Evolutionary conservation across 2,888 invertebrate genomes (phyloP).

Genomic region (Chouioia cunea): DNA sequence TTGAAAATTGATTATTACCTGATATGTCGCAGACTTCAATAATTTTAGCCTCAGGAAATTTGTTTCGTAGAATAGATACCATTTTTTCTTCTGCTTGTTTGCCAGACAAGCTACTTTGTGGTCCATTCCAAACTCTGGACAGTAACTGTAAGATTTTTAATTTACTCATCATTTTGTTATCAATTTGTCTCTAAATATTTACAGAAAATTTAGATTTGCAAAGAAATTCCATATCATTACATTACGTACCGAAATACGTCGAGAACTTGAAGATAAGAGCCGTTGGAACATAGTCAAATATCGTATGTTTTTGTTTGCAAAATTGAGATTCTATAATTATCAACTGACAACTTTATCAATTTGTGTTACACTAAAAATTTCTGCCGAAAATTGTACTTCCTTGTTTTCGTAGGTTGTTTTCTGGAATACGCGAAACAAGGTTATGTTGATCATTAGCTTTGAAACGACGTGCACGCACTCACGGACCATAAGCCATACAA

Average conservation of each 20-base stretch:
- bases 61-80: constrained; percentile 65
- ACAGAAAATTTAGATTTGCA: constrained; percentile 34
- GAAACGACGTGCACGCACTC: too few species aligned
- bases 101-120: constrained; percentile 58
- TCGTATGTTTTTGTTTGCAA: constrained; percentile 6
- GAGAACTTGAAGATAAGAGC: constrained; percentile 56
- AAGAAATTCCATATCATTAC: constrained; percentile 26
- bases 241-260: constrained; percentile 61
- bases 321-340: constrained; percentile 26
- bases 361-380: constrained; percentile 4
- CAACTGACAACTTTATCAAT: constrained; percentile 20
- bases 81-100: constrained; percentile 67
- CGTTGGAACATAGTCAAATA: constrained; percentile 58
- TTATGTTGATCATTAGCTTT: constrained; percentile 7
- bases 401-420: too few species aligned
- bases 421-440: background rate
- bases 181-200: constrained; percentile 13
- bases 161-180: constrained; percentile 55
- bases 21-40: constrained; percentile 81
- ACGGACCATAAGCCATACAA: too few species aligned
- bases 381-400: background rate
- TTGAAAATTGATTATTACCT: constrained; percentile 60
- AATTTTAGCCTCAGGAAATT: constrained; percentile 75
- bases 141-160: constrained; percentile 65
- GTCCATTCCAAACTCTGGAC: constrained; percentile 65